Percentiles rank a stretch among this genome's conserved stretches.
Evolutionary conservation across 1,140 invertebrate species (phyloP).

Genomic region (Heliconius melpomene): DNA sequence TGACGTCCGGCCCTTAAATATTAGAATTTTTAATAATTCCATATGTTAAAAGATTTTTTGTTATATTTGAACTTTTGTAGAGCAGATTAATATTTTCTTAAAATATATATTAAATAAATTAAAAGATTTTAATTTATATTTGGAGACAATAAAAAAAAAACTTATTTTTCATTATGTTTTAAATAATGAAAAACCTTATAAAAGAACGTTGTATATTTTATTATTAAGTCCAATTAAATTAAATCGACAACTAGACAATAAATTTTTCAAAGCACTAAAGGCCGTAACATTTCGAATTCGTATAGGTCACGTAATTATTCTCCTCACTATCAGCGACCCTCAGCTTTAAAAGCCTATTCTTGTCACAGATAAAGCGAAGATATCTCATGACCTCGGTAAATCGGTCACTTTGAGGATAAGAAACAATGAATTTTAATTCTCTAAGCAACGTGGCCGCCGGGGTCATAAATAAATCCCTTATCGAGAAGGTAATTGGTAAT

Average conservation of each 20-base stretch:
- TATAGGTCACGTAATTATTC: constrained; percentile 73
- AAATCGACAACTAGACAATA: not conserved
- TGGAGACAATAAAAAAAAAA: too few species aligned
- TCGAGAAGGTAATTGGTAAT: constrained; percentile 77
- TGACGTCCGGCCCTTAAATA: constrained; percentile 23
- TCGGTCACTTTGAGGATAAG: constrained; percentile 74
- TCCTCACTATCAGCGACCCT: constrained; percentile 58
- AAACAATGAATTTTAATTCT: constrained; percentile 81
- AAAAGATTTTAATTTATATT: too few species aligned
- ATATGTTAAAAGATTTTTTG: not conserved
- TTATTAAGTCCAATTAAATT: not conserved
- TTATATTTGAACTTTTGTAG: not conserved
- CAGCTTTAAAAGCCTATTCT: constrained; percentile 78
- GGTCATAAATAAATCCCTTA: constrained; percentile 76
- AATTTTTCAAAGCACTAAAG: not conserved
- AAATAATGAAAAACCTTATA: not conserved
- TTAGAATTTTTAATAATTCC: constrained; percentile 8
- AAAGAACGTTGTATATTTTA: not conserved
- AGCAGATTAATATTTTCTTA: not conserved
- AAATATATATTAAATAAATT: too few species aligned
- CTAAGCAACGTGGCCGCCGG: constrained; percentile 46
- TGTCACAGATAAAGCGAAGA: constrained; percentile 75
- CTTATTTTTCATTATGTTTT: too few species aligned
- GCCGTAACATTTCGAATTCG: constrained; percentile 50
- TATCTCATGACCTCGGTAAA: constrained; percentile 74